These are phyloP conservation scores for Ligdia adustata DNA, from an alignment of 2,888 invertebrate species.

Conservation along the genomic window DNA sequence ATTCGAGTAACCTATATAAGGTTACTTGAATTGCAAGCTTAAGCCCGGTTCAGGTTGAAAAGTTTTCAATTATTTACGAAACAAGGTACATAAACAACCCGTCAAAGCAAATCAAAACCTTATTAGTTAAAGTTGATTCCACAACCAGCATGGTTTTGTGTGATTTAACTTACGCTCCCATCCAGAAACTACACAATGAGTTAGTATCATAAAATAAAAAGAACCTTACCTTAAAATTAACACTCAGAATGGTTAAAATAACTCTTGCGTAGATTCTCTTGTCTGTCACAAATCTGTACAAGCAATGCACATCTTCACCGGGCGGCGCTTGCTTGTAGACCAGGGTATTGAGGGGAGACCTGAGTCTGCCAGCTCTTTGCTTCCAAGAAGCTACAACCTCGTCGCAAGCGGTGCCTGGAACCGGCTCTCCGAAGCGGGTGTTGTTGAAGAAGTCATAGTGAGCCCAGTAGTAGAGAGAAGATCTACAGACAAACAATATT, in stretches of 20 bases:
- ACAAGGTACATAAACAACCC: too few relatives aligned
- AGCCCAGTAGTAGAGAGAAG: constrained; percentile 97
- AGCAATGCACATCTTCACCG: constrained; percentile 90
- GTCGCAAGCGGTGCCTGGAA: constrained; percentile 92
- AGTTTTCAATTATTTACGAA: too few relatives aligned
- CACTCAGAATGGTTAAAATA: constrained; percentile 89
- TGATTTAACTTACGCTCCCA: too few relatives aligned
- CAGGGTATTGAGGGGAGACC: constrained; percentile 93
- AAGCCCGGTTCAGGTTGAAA: too few relatives aligned
- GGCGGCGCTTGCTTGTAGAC: constrained; percentile 92
- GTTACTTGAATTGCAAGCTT: too few relatives aligned
- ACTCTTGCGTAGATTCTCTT: constrained; percentile 92
- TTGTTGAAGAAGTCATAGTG: constrained; percentile 97
- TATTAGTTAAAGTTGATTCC: too few relatives aligned
- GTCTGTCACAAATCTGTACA: constrained; percentile 93
- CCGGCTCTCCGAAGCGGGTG: constrained; percentile 92
- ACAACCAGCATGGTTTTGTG: too few relatives aligned
- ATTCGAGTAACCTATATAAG: too few relatives aligned
- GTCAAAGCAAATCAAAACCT: too few relatives aligned
- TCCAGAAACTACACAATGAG: too few relatives aligned
- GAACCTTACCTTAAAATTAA: constrained; percentile 89
- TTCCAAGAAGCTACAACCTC: constrained; percentile 95
- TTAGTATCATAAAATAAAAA: too few relatives aligned
- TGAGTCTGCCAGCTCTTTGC: constrained; percentile 88
- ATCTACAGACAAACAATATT: constrained; percentile 67